Evolutionary conservation across 2,113 vertebrate genomes (phyloP), one percentile per base, ranked within the genome.

Genomic region (Seriola rivoliana): DNA sequence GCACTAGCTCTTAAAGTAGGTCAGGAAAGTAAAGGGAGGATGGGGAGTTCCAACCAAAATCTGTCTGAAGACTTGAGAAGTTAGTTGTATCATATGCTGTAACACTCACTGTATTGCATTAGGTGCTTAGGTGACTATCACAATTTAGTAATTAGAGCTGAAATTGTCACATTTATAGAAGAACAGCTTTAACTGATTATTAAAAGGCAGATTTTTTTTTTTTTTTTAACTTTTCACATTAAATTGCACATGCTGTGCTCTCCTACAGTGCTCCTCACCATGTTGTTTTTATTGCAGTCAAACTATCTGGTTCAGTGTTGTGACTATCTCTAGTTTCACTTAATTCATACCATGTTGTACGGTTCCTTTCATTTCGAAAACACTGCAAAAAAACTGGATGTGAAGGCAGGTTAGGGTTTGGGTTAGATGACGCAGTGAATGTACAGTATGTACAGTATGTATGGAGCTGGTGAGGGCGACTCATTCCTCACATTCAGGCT

Each of bases 1-100:
- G 50, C 16, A 21, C 75, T 19, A 52, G 17, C 70, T 44, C 17
- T 60, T 40, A 44, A 84, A 82, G 64, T 70, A 58, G 58, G 38
- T 5, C 25, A 32, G 7, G 34, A 38, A 59, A n/a, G 69, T 54
- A 40, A 46, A 60, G 46, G 17, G 3, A 70, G 23, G 40, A 21
- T 19, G 13, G 46, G 19, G 3, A 29, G 40, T 10, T 54, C 6
- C 19, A 4, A 21, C 12, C 0, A 40, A 65, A 77, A 23, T 65
- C 29, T 40, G 17, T n/a, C 46, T 64, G 32, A 60, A 14, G n/a
- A 63, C 48, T 48, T 38, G 21, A n/a, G 17, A 14, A 29, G 32
- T 3, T 3, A 52, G 50, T 52, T n/a, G 19, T 52, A 8, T 8
- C 8, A 14, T 23, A n/a, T 2, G 4, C 8, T 23, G 21, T 55